phyloP scores from a whole-genome alignment of 1,140 invertebrate species.

The Megalonaias nervosa region DNA sequence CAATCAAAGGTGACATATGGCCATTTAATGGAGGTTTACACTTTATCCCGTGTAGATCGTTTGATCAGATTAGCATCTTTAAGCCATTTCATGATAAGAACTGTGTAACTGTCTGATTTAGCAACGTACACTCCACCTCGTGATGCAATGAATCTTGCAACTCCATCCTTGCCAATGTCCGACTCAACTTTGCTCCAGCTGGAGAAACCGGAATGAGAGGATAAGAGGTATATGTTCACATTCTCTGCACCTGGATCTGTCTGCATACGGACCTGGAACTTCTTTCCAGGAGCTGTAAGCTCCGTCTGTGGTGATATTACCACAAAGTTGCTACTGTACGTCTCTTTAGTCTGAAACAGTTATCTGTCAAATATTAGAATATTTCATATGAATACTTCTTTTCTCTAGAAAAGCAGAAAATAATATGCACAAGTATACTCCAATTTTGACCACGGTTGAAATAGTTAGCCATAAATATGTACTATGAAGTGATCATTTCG shows the following conservation, averaged over 20 bases:
- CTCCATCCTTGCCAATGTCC: conserved; percentile 37
- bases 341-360: conserved; percentile 57
- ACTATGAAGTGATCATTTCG: too few relatives aligned
- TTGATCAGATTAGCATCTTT: conserved; percentile 49
- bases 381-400: background rate
- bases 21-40: conserved; percentile 33
- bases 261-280: conserved; percentile 46
- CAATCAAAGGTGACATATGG: too few relatives aligned
- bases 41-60: conserved; percentile 45
- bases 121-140: conserved; percentile 63
- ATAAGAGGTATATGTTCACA: conserved; percentile 55
- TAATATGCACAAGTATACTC: background rate
- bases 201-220: conserved; percentile 41
- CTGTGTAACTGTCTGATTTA: conserved; percentile 37
- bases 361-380: background rate
- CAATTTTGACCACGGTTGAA: background rate
- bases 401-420: background rate
- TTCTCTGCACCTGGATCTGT: conserved; percentile 36
- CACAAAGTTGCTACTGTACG: conserved; percentile 63
- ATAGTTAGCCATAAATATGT: background rate
- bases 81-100: conserved; percentile 52
- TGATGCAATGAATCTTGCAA: conserved; percentile 48
- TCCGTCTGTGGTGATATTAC: conserved; percentile 53
- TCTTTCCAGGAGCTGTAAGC: conserved; percentile 37
- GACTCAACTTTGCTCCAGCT: conserved; percentile 58